Evolutionary conservation across 2,888 invertebrate species (phyloP), one percentile per base, ranked within the genome.

Genomic region (Therioaphis trifolii): DNA sequence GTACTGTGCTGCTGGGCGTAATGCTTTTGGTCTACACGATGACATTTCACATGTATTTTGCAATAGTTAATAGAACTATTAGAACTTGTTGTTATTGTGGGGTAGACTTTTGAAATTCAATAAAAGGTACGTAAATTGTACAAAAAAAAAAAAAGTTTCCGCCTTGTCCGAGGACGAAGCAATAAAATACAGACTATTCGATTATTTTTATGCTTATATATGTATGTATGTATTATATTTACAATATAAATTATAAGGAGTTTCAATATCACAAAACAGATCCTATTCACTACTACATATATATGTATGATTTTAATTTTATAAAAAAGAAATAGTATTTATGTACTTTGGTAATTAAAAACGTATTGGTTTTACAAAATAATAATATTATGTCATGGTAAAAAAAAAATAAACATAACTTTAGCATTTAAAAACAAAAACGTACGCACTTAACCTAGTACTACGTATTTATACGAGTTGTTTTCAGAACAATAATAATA

Each of bases 221-320:
- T 63, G 3, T 63, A 68, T 52, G 29, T 66, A 52, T 66, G n/a
- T 58, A 74, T 61, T 11, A 61, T 40, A 68, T 68, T 46, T 76
- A 75, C 58, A 78, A 69, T 79, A 66, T 55, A 40, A 40, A 12
- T 15, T 9, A 43, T 24, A 58, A 71, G 71, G 69, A 58, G 43
- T 63, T 76, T 24, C 58, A 46, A 76, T 79, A 79, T 79, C 79
- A 79, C 79, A 71, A 71, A 79, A 79, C 79, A 58, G 69, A 69
- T 79, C 58, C 79, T 79, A 69, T 55, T 69, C 46, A 9, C 27
- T 58, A 79, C 79, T n/a, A 24, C 46, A 69, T 58, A 55, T 46
- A 74, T 72, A 72, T 24, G 61, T 24, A 68, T 43, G 24, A 24
- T 46, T 69, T 63, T 75, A 61, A 58, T 63, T 63, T 49, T 63